Evolutionary conservation across 2,113 vertebrate species (phyloP).

Genomic region (Tyrannus savana): DNA sequence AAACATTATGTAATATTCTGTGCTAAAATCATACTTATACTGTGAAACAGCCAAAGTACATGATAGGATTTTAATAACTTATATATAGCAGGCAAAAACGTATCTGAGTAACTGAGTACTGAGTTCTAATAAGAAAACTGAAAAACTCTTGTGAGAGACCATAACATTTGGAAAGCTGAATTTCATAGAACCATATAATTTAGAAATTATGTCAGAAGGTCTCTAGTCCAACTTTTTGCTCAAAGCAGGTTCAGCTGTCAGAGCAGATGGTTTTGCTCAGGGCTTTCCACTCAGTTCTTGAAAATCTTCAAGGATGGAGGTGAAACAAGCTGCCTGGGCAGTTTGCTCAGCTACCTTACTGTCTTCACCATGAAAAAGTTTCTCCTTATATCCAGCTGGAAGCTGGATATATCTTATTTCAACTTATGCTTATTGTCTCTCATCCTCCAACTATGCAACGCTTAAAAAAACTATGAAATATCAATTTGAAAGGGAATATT

Average conservation of each 20-base stretch:
- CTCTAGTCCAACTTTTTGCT: neutral
- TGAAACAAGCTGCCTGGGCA: neutral
- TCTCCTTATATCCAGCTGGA: neutral
- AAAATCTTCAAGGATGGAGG: neutral
- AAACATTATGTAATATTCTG: neutral
- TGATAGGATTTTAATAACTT: neutral
- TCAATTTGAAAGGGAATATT: neutral
- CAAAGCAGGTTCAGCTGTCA: neutral
- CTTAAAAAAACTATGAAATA: neutral
- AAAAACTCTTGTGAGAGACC: neutral
- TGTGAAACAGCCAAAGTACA: neutral
- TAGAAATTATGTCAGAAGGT: neutral
- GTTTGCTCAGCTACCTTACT: neutral
- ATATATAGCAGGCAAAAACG: neutral
- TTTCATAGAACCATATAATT: neutral
- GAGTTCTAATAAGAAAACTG: neutral
- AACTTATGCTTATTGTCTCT: neutral
- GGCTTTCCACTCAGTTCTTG: neutral
- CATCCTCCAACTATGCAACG: neutral
- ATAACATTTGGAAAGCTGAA: neutral
- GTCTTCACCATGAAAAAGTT: neutral
- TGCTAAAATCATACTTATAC: neutral
- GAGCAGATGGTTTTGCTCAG: neutral
- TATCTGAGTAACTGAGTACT: neutral
- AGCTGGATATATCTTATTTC: neutral